phyloP scores from a whole-genome alignment of 2,797 vertebrate species.

The Ptychobarbus kaznakovi region DNA sequence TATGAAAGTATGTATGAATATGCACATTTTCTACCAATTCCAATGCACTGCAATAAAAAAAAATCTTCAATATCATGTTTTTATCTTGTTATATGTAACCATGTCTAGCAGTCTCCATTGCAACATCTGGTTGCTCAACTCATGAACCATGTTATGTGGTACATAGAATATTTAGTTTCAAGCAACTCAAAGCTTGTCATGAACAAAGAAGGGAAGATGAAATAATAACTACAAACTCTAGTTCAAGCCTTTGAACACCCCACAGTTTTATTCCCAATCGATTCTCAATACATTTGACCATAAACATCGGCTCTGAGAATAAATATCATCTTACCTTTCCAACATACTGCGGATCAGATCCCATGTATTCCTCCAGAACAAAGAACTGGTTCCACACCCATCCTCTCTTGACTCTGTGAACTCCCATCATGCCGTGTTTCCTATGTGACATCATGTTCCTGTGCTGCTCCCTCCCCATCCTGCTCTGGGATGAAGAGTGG shows the following conservation, averaged over 20 bases:
- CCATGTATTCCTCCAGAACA: constrained; percentile 95
- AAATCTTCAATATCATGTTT: background rate
- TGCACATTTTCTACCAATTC: background rate
- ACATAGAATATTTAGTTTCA: constrained; percentile 32
- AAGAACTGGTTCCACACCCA: constrained; percentile 99
- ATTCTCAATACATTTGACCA: constrained; percentile 27
- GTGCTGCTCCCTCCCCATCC: constrained; percentile 76
- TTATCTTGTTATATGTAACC: background rate
- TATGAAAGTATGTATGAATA: background rate
- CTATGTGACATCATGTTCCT: constrained; percentile 62
- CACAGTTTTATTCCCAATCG: constrained; percentile 18
- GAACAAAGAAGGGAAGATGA: constrained; percentile 20
- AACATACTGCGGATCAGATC: constrained; percentile 91
- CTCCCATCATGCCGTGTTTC: constrained; percentile 66
- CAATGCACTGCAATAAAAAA: background rate
- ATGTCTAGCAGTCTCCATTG: background rate
- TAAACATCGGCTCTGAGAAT: background rate
- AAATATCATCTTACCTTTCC: constrained; percentile 84
- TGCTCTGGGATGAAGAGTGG: constrained; percentile 75
- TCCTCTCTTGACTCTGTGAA: constrained; percentile 88
- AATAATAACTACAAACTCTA: constrained; percentile 14
- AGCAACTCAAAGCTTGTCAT: constrained; percentile 1
- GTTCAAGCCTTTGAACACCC: constrained; percentile 46
- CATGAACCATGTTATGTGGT: background rate
- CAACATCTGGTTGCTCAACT: background rate